phyloP scores from a whole-genome alignment of 2,888 invertebrate genomes.

The Sphaeridia pumilis region DNA sequence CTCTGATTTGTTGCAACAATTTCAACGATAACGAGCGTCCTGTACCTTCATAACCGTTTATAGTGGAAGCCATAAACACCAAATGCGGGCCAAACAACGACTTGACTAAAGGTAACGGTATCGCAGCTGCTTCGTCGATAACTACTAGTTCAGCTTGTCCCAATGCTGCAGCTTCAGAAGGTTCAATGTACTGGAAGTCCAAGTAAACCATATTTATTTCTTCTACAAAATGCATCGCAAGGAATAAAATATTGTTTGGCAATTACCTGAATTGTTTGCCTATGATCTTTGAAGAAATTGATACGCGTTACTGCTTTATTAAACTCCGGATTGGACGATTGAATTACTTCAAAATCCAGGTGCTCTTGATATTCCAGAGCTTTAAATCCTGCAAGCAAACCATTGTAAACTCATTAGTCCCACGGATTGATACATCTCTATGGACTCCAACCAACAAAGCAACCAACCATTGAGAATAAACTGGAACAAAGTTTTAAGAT shows the following conservation, averaged over 20 bases:
- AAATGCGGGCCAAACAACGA: slow-evolving; percentile 80
- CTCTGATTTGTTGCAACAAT: slow-evolving; percentile 72
- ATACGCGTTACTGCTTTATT: slow-evolving; percentile 91
- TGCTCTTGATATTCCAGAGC: slow-evolving; percentile 90
- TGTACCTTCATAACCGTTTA: slow-evolving; percentile 97
- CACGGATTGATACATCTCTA: neutral
- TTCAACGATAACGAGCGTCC: slow-evolving; percentile 92
- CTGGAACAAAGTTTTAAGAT: slow-evolving; percentile 92
- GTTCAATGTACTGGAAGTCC: slow-evolving; percentile 72
- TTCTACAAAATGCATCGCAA: too few relatives aligned
- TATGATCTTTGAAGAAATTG: slow-evolving; percentile 76
- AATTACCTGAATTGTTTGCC: slow-evolving; percentile 79
- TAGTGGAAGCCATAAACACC: slow-evolving; percentile 90
- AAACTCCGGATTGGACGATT: slow-evolving; percentile 90
- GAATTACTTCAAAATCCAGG: slow-evolving; percentile 83
- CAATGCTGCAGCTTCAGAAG: slow-evolving; percentile 74
- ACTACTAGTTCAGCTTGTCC: slow-evolving; percentile 88
- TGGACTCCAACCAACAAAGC: too few relatives aligned
- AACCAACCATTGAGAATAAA: slow-evolving; percentile 86
- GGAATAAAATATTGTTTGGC: too few relatives aligned
- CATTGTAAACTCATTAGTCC: too few relatives aligned
- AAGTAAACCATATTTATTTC: too few relatives aligned
- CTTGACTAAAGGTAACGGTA: slow-evolving; percentile 85
- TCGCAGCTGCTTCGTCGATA: slow-evolving; percentile 98
- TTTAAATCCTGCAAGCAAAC: slow-evolving; percentile 70